Percentiles rank a stretch among this genome's conserved stretches.
Evolutionary conservation across 35 echinoderm and acorn worm species (phyloP).

Genomic region (Heliocidaris erythrogramma): DNA sequence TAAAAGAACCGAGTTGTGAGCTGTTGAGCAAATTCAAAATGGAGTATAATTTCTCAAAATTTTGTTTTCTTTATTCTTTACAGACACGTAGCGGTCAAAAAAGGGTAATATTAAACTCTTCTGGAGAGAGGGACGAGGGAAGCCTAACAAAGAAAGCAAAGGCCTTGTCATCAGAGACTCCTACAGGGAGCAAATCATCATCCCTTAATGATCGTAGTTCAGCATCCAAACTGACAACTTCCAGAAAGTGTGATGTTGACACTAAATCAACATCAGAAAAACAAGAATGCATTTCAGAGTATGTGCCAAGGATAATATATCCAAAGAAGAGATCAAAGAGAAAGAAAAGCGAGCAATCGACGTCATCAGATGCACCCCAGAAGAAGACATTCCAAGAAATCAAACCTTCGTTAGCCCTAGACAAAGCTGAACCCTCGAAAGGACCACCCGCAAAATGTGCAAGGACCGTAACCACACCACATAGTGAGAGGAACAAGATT

Average conservation of each 20-base stretch:
- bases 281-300: neutral
- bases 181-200: neutral
- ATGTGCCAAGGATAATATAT: neutral
- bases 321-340: neutral
- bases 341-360: neutral
- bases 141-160: neutral
- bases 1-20: no score
- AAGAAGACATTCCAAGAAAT: neutral
- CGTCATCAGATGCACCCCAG: neutral
- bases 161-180: neutral
- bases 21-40: neutral
- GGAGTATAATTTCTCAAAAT: neutral
- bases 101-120: neutral
- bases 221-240: neutral
- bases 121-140: neutral
- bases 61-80: neutral
- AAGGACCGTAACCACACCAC: neutral
- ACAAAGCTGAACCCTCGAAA: neutral
- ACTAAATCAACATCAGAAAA: neutral
- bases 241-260: neutral
- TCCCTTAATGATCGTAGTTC: neutral
- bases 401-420: neutral
- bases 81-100: neutral
- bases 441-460: neutral
- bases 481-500: neutral